Evolutionary conservation across 2,113 vertebrate species (phyloP).

Genomic region (Pandion haliaetus): DNA sequence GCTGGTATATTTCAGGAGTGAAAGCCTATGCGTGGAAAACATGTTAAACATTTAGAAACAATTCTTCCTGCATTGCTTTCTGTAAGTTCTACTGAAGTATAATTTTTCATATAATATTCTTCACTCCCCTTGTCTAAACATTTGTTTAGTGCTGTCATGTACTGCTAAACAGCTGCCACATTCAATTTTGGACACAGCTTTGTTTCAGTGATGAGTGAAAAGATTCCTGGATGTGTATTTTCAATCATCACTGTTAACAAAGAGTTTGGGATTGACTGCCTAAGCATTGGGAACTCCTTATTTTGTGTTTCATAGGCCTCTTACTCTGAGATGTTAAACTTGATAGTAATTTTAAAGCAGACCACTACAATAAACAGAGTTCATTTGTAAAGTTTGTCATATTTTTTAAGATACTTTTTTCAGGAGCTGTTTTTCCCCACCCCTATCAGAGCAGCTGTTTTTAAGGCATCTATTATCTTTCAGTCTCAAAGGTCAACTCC

Average conservation of each 20-base stretch:
- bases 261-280: neutral
- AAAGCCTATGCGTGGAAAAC: neutral
- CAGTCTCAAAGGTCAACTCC: neutral
- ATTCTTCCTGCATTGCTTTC: neutral
- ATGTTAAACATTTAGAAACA: neutral
- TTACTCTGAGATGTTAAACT: neutral
- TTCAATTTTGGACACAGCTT: neutral
- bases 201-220: neutral
- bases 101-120: neutral
- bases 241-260: neutral
- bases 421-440: neutral
- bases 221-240: neutral
- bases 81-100: neutral
- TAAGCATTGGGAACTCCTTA: neutral
- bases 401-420: neutral
- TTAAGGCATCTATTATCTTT: neutral
- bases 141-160: neutral
- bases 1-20: neutral
- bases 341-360: neutral
- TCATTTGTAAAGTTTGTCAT: neutral
- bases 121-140: neutral
- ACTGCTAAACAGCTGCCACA: neutral
- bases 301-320: neutral
- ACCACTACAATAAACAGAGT: neutral
- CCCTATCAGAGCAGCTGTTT: neutral